Percentiles rank a stretch among this genome's conserved stretches.
phyloP scores from a whole-genome alignment of 2,888 invertebrate genomes.

The Cheiracanthium punctorium region DNA sequence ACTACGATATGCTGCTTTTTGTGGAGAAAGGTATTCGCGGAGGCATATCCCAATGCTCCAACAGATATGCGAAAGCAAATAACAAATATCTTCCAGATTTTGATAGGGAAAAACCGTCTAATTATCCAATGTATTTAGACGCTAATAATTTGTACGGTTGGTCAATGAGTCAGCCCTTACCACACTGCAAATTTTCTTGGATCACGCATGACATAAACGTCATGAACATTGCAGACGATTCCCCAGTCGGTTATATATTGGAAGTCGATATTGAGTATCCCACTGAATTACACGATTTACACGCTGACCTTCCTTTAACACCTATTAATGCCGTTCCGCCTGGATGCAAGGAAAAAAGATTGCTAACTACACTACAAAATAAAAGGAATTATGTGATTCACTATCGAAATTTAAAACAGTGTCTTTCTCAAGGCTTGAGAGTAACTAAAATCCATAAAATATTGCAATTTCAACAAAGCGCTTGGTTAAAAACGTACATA shows the following conservation, averaged over 20 bases:
- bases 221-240: background rate
- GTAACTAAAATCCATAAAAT: background rate
- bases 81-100: slow-evolving; percentile 36
- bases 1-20: slow-evolving; percentile 73
- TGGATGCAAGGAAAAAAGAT: slow-evolving; percentile 17
- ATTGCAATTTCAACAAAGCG: background rate
- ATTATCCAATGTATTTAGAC: slow-evolving; percentile 58
- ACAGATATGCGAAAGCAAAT: slow-evolving; percentile 42
- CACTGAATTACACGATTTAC: background rate
- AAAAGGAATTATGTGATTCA: background rate
- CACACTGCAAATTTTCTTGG: slow-evolving; percentile 64
- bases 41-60: slow-evolving; percentile 32
- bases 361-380: background rate
- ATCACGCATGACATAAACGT: background rate
- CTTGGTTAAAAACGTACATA: slow-evolving; percentile 5
- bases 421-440: background rate
- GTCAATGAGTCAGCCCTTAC: slow-evolving; percentile 71
- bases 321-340: background rate
- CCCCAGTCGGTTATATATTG: slow-evolving; percentile 23
- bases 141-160: slow-evolving; percentile 71
- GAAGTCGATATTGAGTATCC: slow-evolving; percentile 41
- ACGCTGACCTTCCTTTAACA: slow-evolving; percentile 29
- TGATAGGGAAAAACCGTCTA: slow-evolving; percentile 38
- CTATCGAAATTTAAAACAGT: slow-evolving; percentile 13
- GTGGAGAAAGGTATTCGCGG: slow-evolving; percentile 71